Evolutionary conservation across 2,113 vertebrate species (phyloP).

Genomic region (Nothocercus julius): DNA sequence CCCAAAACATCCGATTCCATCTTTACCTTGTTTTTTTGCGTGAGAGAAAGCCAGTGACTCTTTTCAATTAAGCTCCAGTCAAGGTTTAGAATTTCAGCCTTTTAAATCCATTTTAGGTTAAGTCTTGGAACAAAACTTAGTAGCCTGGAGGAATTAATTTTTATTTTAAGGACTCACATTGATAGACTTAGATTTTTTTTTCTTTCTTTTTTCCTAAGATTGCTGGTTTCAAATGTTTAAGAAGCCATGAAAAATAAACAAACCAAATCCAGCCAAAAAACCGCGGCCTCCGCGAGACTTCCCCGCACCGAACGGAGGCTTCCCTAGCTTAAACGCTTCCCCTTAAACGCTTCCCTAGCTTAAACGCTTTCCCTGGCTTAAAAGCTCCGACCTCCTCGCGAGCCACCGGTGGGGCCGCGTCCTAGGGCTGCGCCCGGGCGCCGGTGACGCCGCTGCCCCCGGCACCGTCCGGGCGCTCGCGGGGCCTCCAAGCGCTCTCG

Average conservation of each 20-base stretch:
- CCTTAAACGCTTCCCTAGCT: no score
- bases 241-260: conserved; percentile 67
- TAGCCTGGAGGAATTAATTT: conserved; percentile 9
- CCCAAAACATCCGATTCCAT: neutral
- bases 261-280: conserved; percentile 53
- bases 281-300: conserved; percentile 43
- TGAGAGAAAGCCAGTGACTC: neutral
- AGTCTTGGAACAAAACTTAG: conserved; percentile 4
- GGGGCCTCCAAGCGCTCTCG: neutral
- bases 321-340: conserved; percentile 35
- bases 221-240: conserved; percentile 60
- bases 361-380: no score
- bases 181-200: conserved; percentile 48
- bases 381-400: no score
- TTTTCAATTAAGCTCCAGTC: neutral
- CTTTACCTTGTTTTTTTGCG: neutral
- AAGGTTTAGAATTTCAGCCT: neutral
- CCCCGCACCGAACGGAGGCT: conserved; percentile 7
- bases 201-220: neutral
- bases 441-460: neutral
- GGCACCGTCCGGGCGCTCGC: neutral
- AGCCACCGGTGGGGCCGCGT: neutral
- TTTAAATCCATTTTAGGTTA: conserved; percentile 28
- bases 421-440: neutral
- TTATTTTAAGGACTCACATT: conserved; percentile 33